phyloP scores from a whole-genome alignment of 2,888 invertebrate genomes.

The Ctenicera cuprea region DNA sequence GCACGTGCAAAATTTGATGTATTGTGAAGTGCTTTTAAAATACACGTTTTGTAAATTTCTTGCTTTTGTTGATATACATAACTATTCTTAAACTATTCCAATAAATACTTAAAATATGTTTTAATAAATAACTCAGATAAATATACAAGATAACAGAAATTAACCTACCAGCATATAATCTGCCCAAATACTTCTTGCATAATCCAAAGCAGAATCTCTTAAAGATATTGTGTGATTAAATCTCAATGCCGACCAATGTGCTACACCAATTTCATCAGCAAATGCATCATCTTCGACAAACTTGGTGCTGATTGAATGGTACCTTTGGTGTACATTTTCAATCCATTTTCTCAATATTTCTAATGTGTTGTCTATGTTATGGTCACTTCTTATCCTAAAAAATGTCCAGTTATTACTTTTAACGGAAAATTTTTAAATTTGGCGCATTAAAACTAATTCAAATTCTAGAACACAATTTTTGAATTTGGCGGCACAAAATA shows the following conservation, averaged over 20 bases:
- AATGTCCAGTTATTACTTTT: too few species aligned
- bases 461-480: neutral
- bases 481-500: slow-evolving; percentile 27
- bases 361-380: slow-evolving; percentile 87
- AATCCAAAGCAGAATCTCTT: slow-evolving; percentile 84
- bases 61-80: too few species aligned
- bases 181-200: slow-evolving; percentile 87
- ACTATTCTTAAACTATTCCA: too few species aligned
- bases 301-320: slow-evolving; percentile 81
- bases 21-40: too few species aligned
- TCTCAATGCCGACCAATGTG: slow-evolving; percentile 85
- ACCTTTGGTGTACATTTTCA: slow-evolving; percentile 76
- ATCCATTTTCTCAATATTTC: slow-evolving; percentile 86
- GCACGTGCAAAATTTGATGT: too few species aligned
- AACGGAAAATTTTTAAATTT: slow-evolving; percentile 23
- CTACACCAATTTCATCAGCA: slow-evolving; percentile 78
- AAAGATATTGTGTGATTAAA: slow-evolving; percentile 87
- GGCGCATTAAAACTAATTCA: neutral
- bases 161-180: slow-evolving; percentile 89
- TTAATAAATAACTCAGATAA: too few species aligned
- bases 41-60: too few species aligned
- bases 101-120: too few species aligned
- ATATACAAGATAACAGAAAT: too few species aligned
- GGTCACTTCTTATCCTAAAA: slow-evolving; percentile 90
- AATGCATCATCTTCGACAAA: slow-evolving; percentile 72